Conservation (phyloP, 2,113 vertebrate species). For the Morone saxatilis region DNA sequence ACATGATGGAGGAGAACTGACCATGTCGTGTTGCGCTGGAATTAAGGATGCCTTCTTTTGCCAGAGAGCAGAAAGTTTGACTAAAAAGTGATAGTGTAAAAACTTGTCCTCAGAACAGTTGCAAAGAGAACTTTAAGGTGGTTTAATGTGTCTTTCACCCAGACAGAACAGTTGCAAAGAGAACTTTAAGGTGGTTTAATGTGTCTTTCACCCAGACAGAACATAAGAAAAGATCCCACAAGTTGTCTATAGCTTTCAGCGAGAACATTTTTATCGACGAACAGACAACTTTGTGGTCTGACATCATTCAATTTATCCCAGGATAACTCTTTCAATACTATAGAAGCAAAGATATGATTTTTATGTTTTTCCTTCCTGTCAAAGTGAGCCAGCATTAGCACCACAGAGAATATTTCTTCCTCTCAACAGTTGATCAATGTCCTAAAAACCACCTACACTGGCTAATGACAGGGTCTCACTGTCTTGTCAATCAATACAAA, state of each 20-base stretch:
- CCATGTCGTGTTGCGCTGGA: background rate
- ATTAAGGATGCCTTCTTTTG: background rate
- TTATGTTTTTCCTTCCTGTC: background rate
- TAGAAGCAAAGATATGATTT: background rate
- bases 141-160: background rate
- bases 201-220: background rate
- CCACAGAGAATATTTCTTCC: background rate
- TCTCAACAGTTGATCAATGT: background rate
- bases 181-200: background rate
- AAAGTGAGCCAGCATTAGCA: background rate
- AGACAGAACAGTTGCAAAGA: background rate
- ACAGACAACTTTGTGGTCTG: background rate
- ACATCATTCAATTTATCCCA: background rate
- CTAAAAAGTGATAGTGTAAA: background rate
- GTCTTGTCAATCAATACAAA: background rate
- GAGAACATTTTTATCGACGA: constrained; percentile 22
- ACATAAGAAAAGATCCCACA: background rate
- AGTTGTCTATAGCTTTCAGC: background rate
- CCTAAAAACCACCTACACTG: background rate
- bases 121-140: background rate
- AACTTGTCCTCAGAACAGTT: background rate
- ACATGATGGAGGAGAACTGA: background rate
- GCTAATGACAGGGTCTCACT: background rate
- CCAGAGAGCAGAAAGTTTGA: background rate
- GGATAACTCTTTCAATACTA: background rate